Base-by-base conservation (phyloP, 2,113 vertebrate genomes). In the Apus apus region DNA sequence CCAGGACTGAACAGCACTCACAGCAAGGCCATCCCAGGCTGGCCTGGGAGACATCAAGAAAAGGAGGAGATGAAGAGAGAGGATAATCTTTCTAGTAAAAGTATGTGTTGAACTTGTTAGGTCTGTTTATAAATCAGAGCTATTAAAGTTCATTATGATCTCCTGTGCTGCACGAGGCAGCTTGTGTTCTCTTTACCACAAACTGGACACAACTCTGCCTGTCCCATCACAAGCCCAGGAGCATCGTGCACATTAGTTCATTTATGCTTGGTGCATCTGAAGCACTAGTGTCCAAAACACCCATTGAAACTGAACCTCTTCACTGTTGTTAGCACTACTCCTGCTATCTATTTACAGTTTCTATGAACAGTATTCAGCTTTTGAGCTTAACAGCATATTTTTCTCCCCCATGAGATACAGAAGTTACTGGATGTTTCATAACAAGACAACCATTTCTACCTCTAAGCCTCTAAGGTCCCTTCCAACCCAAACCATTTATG, bases 351-450 rank as follows among this genome's bases (percentile, higher is more conserved):
- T 12, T 4, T 6, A 23, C 16, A 32, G 53, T 56, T 5, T 21
- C 26, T 0, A 30, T 1, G 21, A 73, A 14, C 54, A 50, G 13
- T 30, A 20, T 23, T 64, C 82, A 30, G 0, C 16, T 16, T 51
- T 17, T 6, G 27, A 70, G 27, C 0, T 3, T 3, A 38, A 58
- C 20, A 36, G 54, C 5, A 1, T 5, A 0, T 32, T 43, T 25
- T 26, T 18, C 4, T 5, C 0, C 19, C 5, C n/a, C 15, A 1
- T 1, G 36, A 50, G 15, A 71, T 5, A 21, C 20, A 51, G 6
- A 53, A 26, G 3, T 22, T 34, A 29, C 27, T 5, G n/a, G 14
- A 40, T 58, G 83, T 11, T 66, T 67, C 30, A 1, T 7, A 58
- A 19, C 27, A 32, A 32, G 51, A 48, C 64, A 43, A 21, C 11